Percentiles rank a stretch among this genome's conserved stretches.
These are phyloP conservation scores for Marasmarcha lunaedactyla DNA, from an alignment of 2,888 invertebrate genomes.

Conservation along the genomic window DNA sequence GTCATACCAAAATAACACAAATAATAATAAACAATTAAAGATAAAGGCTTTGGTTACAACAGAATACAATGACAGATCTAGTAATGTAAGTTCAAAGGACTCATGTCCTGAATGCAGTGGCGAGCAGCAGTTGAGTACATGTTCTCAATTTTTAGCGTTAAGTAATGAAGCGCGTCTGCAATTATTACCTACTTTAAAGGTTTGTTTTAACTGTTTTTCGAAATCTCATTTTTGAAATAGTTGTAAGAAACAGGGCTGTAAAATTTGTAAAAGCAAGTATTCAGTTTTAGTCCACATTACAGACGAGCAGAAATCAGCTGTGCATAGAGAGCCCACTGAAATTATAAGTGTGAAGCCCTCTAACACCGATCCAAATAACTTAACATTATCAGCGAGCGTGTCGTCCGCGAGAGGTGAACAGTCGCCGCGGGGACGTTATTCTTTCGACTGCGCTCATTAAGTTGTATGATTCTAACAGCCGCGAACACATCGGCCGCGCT, in stretches of 20 bases:
- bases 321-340: too few species aligned
- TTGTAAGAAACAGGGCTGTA: slow-evolving; percentile 4
- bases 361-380: too few species aligned
- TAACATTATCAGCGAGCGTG: not conserved
- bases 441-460: slow-evolving; percentile 2
- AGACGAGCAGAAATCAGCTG: too few species aligned
- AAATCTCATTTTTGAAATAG: not conserved
- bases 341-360: too few species aligned
- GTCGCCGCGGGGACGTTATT: not conserved
- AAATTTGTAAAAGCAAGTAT: slow-evolving; percentile 4
- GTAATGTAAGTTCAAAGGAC: not conserved
- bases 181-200: not conserved
- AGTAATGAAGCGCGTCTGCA: not conserved
- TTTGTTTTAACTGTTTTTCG: slow-evolving; percentile 4
- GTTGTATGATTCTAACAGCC: not conserved
- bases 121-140: not conserved
- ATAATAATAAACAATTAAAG: not conserved
- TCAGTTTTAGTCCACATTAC: not conserved
- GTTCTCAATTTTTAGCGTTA: not conserved
- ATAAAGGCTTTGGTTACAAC: not conserved
- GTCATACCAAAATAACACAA: not conserved
- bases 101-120: not conserved
- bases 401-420: not conserved
- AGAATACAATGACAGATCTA: too few species aligned
- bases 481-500: slow-evolving; percentile 1